phyloP scores from a whole-genome alignment of 2,113 vertebrate genomes.

The Tetrao urogallus region DNA sequence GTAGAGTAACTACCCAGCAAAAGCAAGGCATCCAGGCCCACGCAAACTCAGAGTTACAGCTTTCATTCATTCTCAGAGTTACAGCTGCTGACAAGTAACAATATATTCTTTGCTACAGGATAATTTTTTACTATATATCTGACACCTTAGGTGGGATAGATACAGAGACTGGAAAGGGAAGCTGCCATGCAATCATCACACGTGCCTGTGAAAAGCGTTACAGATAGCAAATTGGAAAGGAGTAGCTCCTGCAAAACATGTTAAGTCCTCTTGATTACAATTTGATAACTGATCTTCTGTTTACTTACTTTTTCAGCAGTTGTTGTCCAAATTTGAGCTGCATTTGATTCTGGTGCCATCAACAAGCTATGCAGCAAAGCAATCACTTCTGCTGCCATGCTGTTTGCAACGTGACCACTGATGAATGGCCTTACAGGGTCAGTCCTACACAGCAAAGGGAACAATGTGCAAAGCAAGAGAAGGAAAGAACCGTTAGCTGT shows the following conservation, averaged over 20 bases:
- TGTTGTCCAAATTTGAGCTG: constrained; percentile 98
- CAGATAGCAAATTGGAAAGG: neutral
- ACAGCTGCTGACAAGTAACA: neutral
- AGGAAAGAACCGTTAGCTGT: neutral
- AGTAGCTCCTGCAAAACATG: neutral
- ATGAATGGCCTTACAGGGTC: constrained; percentile 96
- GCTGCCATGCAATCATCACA: neutral
- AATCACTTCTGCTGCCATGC: constrained; percentile 98
- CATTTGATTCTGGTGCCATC: constrained; percentile 95
- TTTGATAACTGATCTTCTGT: rapidly evolving
- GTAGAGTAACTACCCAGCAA: neutral
- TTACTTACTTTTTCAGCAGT: constrained; percentile 92
- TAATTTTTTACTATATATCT: neutral
- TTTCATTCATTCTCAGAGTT: neutral
- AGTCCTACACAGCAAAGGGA: constrained; percentile 75
- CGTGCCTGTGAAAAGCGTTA: neutral
- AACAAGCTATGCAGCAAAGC: constrained; percentile 94
- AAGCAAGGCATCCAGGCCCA: neutral
- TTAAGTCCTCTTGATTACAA: neutral
- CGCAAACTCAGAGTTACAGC: neutral
- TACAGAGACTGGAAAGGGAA: neutral
- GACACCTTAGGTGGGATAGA: neutral
- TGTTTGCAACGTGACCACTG: constrained; percentile 97
- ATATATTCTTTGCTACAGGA: neutral
- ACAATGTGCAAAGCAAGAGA: neutral